Conservation (phyloP, 2,113 vertebrate species). For the Hemibagrus wyckioides region DNA sequence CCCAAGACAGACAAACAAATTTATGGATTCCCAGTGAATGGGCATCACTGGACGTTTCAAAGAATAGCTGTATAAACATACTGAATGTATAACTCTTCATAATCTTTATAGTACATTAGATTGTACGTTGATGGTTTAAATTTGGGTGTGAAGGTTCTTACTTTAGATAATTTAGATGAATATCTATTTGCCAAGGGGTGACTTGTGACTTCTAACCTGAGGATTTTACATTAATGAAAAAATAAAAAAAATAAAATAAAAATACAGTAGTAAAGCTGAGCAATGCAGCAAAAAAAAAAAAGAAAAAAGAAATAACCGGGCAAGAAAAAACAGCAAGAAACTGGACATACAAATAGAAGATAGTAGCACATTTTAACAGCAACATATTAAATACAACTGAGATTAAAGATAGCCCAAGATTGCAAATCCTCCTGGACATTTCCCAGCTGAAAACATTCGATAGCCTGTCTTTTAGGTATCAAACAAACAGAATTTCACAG, state of each 20-base stretch:
- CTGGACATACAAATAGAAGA: slow-evolving; percentile 24
- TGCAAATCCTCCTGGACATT: slow-evolving; percentile 19
- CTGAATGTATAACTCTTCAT: slow-evolving; percentile 38
- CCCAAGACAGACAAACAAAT: slow-evolving; percentile 16
- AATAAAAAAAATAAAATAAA: slow-evolving; percentile 55
- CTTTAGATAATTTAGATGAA: background rate
- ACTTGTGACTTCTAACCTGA: slow-evolving; percentile 73
- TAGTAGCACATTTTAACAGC: slow-evolving; percentile 15
- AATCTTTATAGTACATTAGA: slow-evolving; percentile 20
- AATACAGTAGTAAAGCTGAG: slow-evolving; percentile 48
- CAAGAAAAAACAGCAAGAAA: slow-evolving; percentile 8
- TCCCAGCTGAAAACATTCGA: slow-evolving; percentile 25
- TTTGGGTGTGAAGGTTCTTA: background rate
- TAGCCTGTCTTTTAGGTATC: slow-evolving; percentile 9
- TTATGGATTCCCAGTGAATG: slow-evolving; percentile 5
- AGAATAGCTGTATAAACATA: slow-evolving; percentile 36
- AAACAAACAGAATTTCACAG: background rate
- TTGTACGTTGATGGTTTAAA: slow-evolving; percentile 17
- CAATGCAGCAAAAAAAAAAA: slow-evolving; percentile 41
- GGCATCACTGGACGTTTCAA: slow-evolving; percentile 27
- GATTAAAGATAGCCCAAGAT: slow-evolving; percentile 13
- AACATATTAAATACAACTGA: slow-evolving; percentile 21
- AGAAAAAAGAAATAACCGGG: background rate
- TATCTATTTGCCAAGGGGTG: slow-evolving; percentile 31
- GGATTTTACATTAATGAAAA: slow-evolving; percentile 67